A percentile compares a stretch with the other conserved stretches of the same genome.
phyloP scores from a whole-genome alignment of 2,888 invertebrate genomes.

The Acanthosepion esculentum region DNA sequence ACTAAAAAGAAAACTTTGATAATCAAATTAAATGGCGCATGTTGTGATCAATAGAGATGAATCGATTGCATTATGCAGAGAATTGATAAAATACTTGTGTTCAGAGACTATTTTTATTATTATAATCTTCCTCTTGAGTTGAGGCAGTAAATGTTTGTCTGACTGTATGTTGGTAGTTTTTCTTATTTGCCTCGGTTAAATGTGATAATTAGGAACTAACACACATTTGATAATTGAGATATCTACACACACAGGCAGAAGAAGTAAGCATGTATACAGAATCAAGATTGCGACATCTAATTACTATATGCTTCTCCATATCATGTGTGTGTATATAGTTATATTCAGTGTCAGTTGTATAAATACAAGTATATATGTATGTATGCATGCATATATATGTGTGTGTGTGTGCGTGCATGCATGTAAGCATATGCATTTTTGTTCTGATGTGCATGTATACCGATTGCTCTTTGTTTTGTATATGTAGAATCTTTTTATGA shows the following conservation, averaged over 20 bases:
- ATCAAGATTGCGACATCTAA: not conserved
- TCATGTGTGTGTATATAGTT: not conserved
- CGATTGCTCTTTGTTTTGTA: not conserved
- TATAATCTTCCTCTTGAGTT: not conserved
- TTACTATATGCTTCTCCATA: not conserved
- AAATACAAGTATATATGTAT: too few species aligned
- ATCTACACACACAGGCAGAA: not conserved
- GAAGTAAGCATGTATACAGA: not conserved
- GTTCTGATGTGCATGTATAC: not conserved
- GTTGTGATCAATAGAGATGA: not conserved
- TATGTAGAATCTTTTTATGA: not conserved
- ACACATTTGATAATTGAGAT: not conserved
- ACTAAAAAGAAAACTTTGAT: not conserved
- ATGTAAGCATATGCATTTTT: not conserved
- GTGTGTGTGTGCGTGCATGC: too few species aligned
- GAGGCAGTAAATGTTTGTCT: too few species aligned
- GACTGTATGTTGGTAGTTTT: not conserved
- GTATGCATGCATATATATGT: too few species aligned
- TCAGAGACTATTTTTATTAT: too few species aligned
- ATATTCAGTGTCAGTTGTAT: too few species aligned
- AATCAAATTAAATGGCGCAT: not conserved
- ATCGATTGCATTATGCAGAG: not conserved
- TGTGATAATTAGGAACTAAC: not conserved
- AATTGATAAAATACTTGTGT: not conserved
- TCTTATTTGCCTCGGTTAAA: not conserved